Evolutionary conservation across 2,888 invertebrate species (phyloP), one percentile per base, ranked within the genome.

Genomic region (Microdon myrmicae): DNA sequence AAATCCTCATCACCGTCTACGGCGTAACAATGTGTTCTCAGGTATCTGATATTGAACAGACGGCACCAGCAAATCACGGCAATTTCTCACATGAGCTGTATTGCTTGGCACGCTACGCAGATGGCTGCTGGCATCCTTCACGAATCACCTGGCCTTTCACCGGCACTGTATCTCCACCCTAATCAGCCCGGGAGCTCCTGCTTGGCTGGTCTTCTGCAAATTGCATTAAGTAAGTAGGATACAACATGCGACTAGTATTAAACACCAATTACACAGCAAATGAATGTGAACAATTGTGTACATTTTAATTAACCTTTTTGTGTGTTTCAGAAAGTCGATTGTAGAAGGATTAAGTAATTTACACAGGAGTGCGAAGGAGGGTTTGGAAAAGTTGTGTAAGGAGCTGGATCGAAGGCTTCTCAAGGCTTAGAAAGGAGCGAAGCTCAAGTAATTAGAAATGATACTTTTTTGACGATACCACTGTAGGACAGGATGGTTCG

Each of bases 291-390:
- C 60, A 54, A 43, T 54, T 60, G 60, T 60, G 60, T 60, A 54
- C 60, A 48, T 54, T 60, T 60, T 60, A 60, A 60, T 60, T 60
- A 60, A 54, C 48, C 60, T 60, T 60, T 54, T 60, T 60, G 60
- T 55, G 47, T 60, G 29, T n/a, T 19, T 32, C 54, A 37, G 25
- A 38, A 48, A 31, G 32, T 48, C 38, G 43, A 38, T 54, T 38
- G 54, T 32, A 47, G 32, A 54, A 60, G 60, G 60, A 60, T 60
- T 48, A 60, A 60, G 54, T 37, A 54, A 47, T 60, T 60, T 45
- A 47, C 38, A 13, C 14, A 28, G 22, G 34, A 28, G 34, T 25
- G 31, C 25, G 39, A 19, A 13, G 17, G 4, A 10, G 19, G 25
- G 10, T 23, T 32, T 16, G 10, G 6, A 25, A 16, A 16, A 37